Base-by-base conservation (phyloP, 2,113 vertebrate species). In the Phasianus colchicus region DNA sequence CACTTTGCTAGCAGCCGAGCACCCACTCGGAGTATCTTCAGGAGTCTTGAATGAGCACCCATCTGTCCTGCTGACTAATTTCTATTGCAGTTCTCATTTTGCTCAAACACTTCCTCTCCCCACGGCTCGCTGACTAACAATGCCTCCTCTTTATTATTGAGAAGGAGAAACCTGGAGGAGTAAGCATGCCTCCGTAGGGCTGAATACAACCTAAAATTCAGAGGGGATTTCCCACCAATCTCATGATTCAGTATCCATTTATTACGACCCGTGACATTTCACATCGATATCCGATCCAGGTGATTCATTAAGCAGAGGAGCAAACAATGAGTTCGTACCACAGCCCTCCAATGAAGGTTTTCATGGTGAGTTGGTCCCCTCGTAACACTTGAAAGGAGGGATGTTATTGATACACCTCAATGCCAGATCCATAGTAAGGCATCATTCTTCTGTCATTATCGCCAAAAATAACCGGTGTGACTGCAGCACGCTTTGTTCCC, bases 201-300 rank as follows among this genome's bases (percentile, higher is more conserved):
- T 77, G 87, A 94, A 83, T 57, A 17, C 93, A 91, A 71, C 21
- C 60, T 4, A 40, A 80, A 80, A 92, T 64, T 88, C 87, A 40
- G 72, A 71, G 95, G 96, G 92, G 72, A 64, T 97, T 96, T 95
- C 91, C 93, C 1, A 0, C 50, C n/a, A 8, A 15, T 14, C 95
- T 78, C 21, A 11, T 95, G 85, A 61, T 36, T 47, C 70, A 10
- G 2, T 13, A 15, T 3, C 8, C 6, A 0, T 60, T 75, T 43
- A 4, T 60, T 17, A 11, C 25, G 38, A 29, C 72, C 57, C 6
- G 3, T 0, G 21, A 25, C 34, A 3, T 81, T 72, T 75, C 13
- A 0, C 17, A 30, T 13, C 73, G 3, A 19, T 17, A 67, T 52
- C 66, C 40, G 75, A n/a, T 76, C 81, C 87, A 67, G 82, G 79